phyloP scores from a whole-genome alignment of 2,888 invertebrate genomes.

The Epinotia ramella region DNA sequence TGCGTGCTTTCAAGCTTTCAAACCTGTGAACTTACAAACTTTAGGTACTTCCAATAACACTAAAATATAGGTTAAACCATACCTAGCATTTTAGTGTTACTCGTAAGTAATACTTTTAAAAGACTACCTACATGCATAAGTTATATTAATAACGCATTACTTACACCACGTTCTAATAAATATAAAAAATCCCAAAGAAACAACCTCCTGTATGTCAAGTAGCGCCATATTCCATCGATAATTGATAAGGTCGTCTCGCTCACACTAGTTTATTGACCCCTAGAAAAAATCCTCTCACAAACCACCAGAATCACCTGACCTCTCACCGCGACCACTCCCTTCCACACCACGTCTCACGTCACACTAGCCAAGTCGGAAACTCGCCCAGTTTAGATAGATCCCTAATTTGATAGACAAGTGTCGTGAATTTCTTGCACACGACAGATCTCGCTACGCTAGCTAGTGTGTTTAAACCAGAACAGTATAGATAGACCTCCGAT shows the following conservation, averaged over 20 bases:
- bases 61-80: too few relatives aligned
- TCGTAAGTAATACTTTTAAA: too few relatives aligned
- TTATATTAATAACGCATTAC: too few relatives aligned
- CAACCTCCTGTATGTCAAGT: conserved; percentile 57
- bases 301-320: conserved; percentile 24
- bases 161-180: not conserved
- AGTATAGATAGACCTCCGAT: conserved; percentile 48
- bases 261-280: conserved; percentile 75
- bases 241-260: conserved; percentile 77
- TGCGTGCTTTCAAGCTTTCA: too few relatives aligned
- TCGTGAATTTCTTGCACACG: not conserved
- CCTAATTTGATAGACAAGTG: conserved; percentile 37
- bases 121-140: too few relatives aligned
- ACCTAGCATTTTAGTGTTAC: too few relatives aligned
- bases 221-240: conserved; percentile 66
- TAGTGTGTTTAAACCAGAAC: not conserved
- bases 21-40: too few relatives aligned
- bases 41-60: too few relatives aligned
- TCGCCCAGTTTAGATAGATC: conserved; percentile 37
- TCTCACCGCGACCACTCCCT: not conserved
- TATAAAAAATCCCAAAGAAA: conserved; percentile 21
- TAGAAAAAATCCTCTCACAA: conserved; percentile 60
- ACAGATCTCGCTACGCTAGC: conserved; percentile 10
- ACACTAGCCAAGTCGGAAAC: not conserved
- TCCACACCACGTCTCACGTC: conserved; percentile 5